Conservation (phyloP, 1,140 invertebrate genomes). For the Pachyrhynchus sulphureomaculatus region DNA sequence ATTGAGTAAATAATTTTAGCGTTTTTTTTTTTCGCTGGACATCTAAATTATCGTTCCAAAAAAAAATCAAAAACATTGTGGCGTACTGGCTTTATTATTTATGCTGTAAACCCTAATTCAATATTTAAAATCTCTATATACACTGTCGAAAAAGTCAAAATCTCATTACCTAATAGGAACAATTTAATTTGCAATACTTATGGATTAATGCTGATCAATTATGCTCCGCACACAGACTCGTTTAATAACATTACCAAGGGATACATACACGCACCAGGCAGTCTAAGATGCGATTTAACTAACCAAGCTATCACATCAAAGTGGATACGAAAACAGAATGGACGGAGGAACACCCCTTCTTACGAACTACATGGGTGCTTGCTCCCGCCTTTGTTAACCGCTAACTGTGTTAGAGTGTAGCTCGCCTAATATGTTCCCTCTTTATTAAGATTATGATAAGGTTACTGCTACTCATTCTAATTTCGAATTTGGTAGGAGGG, state of each 20-base stretch:
- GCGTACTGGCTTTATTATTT: too few relatives aligned
- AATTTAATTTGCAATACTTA: too few relatives aligned
- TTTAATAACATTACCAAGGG: constrained; percentile 1
- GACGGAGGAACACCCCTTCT: background rate
- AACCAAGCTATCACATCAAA: constrained; percentile 30
- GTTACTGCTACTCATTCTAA: background rate
- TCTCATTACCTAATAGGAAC: too few relatives aligned
- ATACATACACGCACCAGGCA: background rate
- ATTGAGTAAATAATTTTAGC: too few relatives aligned
- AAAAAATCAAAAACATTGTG: too few relatives aligned
- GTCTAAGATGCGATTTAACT: constrained; percentile 23
- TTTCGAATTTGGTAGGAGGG: background rate
- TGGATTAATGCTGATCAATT: background rate
- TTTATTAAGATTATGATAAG: background rate
- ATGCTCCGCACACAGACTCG: background rate
- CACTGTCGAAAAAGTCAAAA: background rate
- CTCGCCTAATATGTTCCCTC: background rate
- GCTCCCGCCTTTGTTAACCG: constrained; percentile 14
- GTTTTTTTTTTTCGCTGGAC: too few relatives aligned
- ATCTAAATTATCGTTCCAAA: too few relatives aligned
- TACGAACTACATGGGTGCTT: background rate
- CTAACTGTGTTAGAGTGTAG: constrained; percentile 11
- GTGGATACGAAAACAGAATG: constrained; percentile 7
- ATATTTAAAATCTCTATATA: background rate
- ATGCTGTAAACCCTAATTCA: too few relatives aligned